phyloP scores from a whole-genome alignment of 2,797 vertebrate species.

The Phoeniculus purpureus region DNA sequence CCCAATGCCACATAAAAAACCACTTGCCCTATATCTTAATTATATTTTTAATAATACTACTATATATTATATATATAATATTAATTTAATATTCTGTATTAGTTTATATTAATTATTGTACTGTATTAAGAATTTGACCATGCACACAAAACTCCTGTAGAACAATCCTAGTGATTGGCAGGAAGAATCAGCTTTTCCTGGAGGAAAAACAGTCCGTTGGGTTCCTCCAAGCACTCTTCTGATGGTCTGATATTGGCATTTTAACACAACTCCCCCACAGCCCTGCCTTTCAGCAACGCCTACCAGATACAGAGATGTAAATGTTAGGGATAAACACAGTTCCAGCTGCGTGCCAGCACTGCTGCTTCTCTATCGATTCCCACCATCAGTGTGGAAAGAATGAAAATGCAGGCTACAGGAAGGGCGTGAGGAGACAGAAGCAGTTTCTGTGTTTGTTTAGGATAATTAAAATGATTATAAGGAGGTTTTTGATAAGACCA shows the following conservation, averaged over 20 bases:
- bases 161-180: neutral
- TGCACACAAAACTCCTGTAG: neutral
- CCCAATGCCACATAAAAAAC: neutral
- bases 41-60: neutral
- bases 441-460: neutral
- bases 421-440: neutral
- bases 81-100: too few relatives aligned
- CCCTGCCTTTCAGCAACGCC: neutral
- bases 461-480: constrained; percentile 34
- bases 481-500: neutral
- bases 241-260: neutral
- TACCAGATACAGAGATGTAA: neutral
- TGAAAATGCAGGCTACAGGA: neutral
- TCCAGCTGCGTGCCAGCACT: neutral
- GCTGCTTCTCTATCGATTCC: neutral
- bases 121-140: too few relatives aligned
- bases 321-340: neutral
- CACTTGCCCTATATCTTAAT: neutral
- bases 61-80: neutral
- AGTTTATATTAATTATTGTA: too few relatives aligned
- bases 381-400: neutral
- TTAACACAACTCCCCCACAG: neutral
- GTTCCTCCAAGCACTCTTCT: neutral
- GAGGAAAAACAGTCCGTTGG: neutral
- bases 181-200: neutral